Percentiles rank a stretch among this genome's conserved stretches.
These are phyloP conservation scores for Muraenolepis orangiensis DNA, from an alignment of 2,797 vertebrate genomes.

Conservation along the genomic window DNA sequence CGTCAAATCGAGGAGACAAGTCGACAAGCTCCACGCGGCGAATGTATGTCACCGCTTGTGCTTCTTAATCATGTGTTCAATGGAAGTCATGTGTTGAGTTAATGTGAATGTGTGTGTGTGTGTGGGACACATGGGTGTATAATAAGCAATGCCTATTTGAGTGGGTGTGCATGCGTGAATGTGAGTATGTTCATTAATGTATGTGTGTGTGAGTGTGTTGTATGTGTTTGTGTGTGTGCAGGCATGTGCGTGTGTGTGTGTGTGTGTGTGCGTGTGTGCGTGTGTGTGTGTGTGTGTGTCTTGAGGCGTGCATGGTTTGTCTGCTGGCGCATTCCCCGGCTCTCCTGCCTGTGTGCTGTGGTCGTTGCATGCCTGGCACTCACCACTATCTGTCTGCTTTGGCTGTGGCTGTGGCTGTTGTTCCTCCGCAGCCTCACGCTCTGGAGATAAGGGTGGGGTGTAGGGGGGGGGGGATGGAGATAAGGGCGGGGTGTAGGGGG, in stretches of 20 bases:
- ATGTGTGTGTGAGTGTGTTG: neutral
- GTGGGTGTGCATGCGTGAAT: neutral
- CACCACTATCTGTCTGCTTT: constrained; percentile 67
- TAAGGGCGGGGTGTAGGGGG: no score
- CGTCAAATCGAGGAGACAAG: neutral
- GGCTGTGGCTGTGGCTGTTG: constrained; percentile 61
- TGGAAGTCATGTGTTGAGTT: neutral
- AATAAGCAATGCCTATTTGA: neutral
- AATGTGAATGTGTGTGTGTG: constrained; percentile 2
- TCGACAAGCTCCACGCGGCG: neutral
- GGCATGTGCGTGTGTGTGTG: neutral
- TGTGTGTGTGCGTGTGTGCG: neutral
- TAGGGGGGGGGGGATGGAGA: constrained; percentile 65
- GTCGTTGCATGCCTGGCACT: constrained; percentile 66
- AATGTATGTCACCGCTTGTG: neutral
- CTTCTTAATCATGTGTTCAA: neutral
- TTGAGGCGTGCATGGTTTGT: neutral
- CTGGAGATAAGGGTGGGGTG: constrained; percentile 70
- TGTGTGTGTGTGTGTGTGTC: neutral
- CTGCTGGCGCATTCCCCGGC: constrained; percentile 31
- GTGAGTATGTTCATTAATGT: neutral
- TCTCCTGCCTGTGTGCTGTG: constrained; percentile 35
- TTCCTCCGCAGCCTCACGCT: constrained; percentile 67
- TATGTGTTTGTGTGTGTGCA: neutral
- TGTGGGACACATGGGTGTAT: no score